Evolutionary conservation across 2,888 invertebrate genomes (phyloP).

Genomic region (Hofmannophila pseudospretella): DNA sequence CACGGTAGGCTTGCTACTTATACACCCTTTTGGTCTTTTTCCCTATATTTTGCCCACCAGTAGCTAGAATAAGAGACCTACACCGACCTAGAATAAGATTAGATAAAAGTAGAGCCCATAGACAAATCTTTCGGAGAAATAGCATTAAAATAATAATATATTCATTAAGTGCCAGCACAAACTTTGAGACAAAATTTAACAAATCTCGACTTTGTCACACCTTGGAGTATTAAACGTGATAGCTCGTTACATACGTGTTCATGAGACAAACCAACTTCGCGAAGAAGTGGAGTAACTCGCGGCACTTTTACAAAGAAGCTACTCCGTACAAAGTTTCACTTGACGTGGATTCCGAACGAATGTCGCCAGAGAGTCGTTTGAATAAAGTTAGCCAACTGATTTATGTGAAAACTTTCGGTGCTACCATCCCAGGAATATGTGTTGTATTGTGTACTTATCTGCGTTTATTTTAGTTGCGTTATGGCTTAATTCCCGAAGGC

Average conservation of each 20-base stretch:
- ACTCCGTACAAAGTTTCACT: constrained; percentile 56
- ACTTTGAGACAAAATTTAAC: background rate
- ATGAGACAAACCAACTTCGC: constrained; percentile 36
- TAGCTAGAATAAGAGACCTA: no score
- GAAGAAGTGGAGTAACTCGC: constrained; percentile 34
- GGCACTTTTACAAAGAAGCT: constrained; percentile 53
- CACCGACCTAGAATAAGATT: no score
- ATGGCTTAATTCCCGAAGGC: constrained; percentile 48
- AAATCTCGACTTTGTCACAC: constrained; percentile 11
- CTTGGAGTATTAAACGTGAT: constrained; percentile 22
- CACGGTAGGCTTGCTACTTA: no score
- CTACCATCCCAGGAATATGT: constrained; percentile 50
- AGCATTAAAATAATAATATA: background rate
- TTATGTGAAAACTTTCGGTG: constrained; percentile 67
- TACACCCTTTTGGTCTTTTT: no score
- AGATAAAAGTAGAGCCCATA: no score
- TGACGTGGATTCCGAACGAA: constrained; percentile 67
- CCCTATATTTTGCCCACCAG: no score
- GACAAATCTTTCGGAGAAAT: no score
- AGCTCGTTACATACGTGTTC: constrained; percentile 33
- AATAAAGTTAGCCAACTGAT: constrained; percentile 74
- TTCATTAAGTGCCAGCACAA: constrained; percentile 2
- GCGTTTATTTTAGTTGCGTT: constrained; percentile 49
- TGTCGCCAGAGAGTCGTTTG: constrained; percentile 75
- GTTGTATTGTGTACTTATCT: constrained; percentile 56